A percentile compares a stretch with the other conserved stretches of the same genome.
These are phyloP conservation scores for Urocolius indicus DNA, from an alignment of 2,113 vertebrate species.

Conservation along the genomic window DNA sequence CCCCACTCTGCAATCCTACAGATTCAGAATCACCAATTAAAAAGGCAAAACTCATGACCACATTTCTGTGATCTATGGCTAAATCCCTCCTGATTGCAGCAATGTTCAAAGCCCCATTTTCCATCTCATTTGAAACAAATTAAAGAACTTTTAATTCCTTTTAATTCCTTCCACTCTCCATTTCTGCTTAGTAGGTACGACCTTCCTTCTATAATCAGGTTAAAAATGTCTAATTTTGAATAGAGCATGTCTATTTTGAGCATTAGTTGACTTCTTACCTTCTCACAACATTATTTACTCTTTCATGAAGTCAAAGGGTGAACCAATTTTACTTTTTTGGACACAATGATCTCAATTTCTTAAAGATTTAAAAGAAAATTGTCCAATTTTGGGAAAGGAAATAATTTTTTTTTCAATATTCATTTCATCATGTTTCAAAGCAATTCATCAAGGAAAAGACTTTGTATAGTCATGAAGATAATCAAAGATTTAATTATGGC, in stretches of 20 bases:
- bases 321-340: background rate
- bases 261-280: background rate
- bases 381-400: constrained; percentile 15
- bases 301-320: background rate
- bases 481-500: constrained; percentile 19
- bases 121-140: background rate
- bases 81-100: background rate
- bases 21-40: background rate
- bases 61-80: background rate
- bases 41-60: background rate
- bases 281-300: background rate
- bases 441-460: constrained; percentile 8
- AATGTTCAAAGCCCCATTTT: background rate
- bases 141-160: background rate
- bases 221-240: background rate
- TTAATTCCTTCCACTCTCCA: background rate
- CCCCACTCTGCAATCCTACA: background rate
- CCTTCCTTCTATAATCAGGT: background rate
- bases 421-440: background rate
- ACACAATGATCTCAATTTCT: background rate
- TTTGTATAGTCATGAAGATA: constrained; percentile 34
- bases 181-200: background rate
- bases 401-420: background rate
- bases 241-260: background rate
- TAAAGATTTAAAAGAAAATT: constrained; percentile 31